Conservation (phyloP, 2,888 invertebrate species). For the Mesorhabditis spiculigera region DNA sequence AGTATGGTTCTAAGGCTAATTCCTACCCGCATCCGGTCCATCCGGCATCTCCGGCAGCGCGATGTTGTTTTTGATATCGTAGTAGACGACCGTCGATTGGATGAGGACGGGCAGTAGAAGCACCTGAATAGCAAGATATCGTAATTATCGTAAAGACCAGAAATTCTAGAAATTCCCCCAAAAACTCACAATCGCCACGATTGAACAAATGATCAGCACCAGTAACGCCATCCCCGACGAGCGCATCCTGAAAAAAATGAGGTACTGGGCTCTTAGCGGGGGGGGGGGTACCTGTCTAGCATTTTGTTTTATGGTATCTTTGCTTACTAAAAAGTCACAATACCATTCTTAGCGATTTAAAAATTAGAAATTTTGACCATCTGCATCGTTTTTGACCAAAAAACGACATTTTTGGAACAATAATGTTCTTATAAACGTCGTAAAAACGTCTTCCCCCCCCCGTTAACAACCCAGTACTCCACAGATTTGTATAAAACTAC, state of each 20-base stretch:
- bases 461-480: too few relatives aligned
- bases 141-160: slow-evolving; percentile 6
- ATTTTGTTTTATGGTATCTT: too few relatives aligned
- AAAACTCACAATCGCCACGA: slow-evolving; percentile 6
- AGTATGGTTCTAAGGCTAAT: not conserved
- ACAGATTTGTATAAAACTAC: slow-evolving; percentile 11
- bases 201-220: slow-evolving; percentile 25
- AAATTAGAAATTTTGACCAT: too few relatives aligned
- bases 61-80: not conserved
- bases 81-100: slow-evolving; percentile 43
- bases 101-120: slow-evolving; percentile 50
- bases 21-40: not conserved
- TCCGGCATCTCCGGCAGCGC: not conserved
- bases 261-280: too few relatives aligned
- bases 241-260: slow-evolving; percentile 25
- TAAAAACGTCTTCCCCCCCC: too few relatives aligned
- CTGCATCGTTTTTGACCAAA: too few relatives aligned
- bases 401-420: too few relatives aligned
- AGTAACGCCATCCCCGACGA: slow-evolving; percentile 24
- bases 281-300: too few relatives aligned
- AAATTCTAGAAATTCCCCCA: slow-evolving; percentile 3
- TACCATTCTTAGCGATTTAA: too few relatives aligned
- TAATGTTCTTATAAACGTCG: too few relatives aligned
- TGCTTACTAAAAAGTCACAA: too few relatives aligned
- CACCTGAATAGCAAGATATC: slow-evolving; percentile 41